Conservation (phyloP, 2,888 invertebrate species). For the Andrena flavipes region DNA sequence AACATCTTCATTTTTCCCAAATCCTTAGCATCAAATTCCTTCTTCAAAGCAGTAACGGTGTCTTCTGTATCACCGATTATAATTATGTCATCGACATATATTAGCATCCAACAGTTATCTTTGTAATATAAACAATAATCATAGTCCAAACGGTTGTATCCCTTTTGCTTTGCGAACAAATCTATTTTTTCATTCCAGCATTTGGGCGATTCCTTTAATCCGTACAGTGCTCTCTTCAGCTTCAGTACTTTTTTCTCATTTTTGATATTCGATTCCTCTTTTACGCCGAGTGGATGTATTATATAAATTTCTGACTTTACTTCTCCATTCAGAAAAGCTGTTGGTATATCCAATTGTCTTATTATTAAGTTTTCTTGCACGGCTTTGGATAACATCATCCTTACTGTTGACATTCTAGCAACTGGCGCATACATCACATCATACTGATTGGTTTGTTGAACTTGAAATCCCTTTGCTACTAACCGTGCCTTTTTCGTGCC, state of each 20-base stretch:
- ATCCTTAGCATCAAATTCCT: too few species aligned
- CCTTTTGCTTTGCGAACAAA: neutral
- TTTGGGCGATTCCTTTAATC: neutral
- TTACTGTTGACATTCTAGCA: neutral
- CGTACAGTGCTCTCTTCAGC: neutral
- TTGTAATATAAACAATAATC: neutral
- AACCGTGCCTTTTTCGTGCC: conserved; percentile 2
- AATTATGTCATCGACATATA: neutral
- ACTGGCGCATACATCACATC: neutral
- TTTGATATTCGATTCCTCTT: too few species aligned
- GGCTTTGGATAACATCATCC: neutral
- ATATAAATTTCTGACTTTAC: too few species aligned
- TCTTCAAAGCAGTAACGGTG: too few species aligned
- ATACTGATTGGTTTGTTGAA: neutral
- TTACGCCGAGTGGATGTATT: too few species aligned
- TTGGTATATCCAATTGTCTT: too few species aligned
- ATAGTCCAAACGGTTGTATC: neutral
- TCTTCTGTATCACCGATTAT: neutral
- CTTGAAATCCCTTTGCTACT: neutral
- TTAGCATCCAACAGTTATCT: neutral
- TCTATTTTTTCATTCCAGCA: neutral
- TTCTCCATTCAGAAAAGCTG: too few species aligned
- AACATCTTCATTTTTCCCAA: too few species aligned
- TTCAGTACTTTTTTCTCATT: too few species aligned
- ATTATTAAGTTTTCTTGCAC: too few species aligned